Base-by-base conservation (phyloP, 92 coral and sea anemone genomes). In the Zoanthus sociatus region DNA sequence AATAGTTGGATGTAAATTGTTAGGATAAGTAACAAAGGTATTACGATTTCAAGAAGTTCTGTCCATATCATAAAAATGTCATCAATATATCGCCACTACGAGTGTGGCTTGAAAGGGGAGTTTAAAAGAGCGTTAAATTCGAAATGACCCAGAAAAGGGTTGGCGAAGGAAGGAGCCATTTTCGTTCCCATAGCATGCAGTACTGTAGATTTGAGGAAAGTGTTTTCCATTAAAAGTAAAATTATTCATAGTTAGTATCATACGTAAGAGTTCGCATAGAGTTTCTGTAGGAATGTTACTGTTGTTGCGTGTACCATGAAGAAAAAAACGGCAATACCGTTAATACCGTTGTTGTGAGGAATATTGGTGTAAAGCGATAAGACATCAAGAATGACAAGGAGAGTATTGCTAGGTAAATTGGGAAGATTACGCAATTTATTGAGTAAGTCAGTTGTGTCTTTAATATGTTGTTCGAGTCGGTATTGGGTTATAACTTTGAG, bases 1-100 rank as follows among this genome's bases (percentile, higher is more conserved):
- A 0, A 26, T 26, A 26, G 26, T 26, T 26, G 26, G 26, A 26
- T 26, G 26, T 26, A 26, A 26, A 26, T 54, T 72, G 26, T 86
- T 76, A 17, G 76, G 83, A 75, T 56, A 60, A 55, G 31, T 17
- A 75, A 85, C 55, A 67, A 85, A 85, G 21, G 31, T 73, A 56
- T 85, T 71, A 44, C 26, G 71, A 73, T 71, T 72, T 42, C 50
- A 82, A 53, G 15, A 61, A 83, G 73, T 53, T 73, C 71, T 58
- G 88, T 84, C 82, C 88, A 84, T 55, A 84, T 54, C 61, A 84
- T 61, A 50, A 84, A 84, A 10, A 84, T 71, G 50, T 84, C 71
- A 26, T 84, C 88, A 45, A 84, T 70, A 74, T 70, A 84, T 56
- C 88, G 46, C 82, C 48, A 72, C 88, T 82, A 84, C 9, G 73